These are phyloP conservation scores for Megatriorchis doriae DNA, from an alignment of 2,113 vertebrate species.

Conservation along the genomic window DNA sequence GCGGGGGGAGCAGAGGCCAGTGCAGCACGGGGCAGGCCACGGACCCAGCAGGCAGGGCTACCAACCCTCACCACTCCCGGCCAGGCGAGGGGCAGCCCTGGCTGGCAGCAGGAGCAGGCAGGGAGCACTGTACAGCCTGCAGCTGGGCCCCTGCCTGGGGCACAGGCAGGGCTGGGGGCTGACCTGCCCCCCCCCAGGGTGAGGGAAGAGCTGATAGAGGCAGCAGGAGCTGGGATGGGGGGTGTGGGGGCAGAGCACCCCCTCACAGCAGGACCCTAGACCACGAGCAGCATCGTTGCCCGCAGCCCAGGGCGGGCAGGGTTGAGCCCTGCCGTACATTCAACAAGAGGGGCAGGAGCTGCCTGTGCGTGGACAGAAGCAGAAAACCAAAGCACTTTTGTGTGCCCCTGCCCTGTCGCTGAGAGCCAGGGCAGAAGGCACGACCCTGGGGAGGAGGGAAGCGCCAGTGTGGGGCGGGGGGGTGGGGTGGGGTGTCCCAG, in stretches of 20 bases:
- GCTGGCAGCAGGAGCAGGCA: background rate
- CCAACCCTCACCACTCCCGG: background rate
- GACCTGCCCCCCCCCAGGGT: background rate
- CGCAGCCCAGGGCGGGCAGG: background rate
- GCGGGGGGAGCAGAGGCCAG: background rate
- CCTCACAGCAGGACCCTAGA: background rate
- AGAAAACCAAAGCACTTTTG: constrained; percentile 44
- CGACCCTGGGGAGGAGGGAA: background rate
- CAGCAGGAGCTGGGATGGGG: background rate
- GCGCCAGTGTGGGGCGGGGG: background rate
- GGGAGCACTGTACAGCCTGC: background rate
- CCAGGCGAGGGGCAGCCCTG: background rate
- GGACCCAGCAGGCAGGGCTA: background rate
- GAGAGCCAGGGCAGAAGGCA: constrained; percentile 32
- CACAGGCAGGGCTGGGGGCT: background rate
- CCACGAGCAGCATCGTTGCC: background rate
- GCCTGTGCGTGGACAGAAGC: background rate
- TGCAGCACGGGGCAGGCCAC: background rate
- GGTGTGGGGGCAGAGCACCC: background rate
- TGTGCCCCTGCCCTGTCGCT: background rate
- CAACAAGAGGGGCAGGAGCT: background rate
- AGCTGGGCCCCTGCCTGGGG: background rate
- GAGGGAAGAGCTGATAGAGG: background rate
- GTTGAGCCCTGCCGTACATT: background rate
- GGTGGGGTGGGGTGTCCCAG: too few relatives aligned